Conservation (phyloP, 2,113 vertebrate genomes). For the Mesocricetus auratus region DNA sequence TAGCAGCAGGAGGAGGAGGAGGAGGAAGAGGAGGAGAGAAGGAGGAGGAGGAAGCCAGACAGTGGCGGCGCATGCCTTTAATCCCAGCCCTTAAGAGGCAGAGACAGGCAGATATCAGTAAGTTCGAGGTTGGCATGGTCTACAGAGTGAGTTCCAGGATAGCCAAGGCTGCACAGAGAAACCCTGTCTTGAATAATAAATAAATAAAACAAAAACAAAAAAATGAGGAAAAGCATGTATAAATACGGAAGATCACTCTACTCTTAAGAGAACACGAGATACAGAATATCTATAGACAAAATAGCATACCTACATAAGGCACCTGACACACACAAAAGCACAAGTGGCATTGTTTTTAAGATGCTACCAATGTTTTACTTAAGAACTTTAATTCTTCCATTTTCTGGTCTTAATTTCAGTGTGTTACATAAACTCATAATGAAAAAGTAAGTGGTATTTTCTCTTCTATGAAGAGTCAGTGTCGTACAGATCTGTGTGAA, state of each 20-base stretch:
- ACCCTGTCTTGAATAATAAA: too few species aligned
- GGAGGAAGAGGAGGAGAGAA: too few species aligned
- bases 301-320: not conserved
- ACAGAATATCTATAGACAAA: not conserved
- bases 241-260: not conserved
- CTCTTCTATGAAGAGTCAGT: slow-evolving; percentile 17
- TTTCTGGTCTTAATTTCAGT: not conserved
- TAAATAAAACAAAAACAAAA: not conserved
- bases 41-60: too few species aligned
- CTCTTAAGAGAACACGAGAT: not conserved
- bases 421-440: not conserved
- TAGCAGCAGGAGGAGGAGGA: too few species aligned
- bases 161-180: too few species aligned
- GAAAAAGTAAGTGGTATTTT: slow-evolving; percentile 32
- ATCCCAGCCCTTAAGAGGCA: too few species aligned
- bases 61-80: too few species aligned
- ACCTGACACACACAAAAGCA: not conserved
- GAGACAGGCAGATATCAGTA: too few species aligned
- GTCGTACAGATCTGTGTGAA: not conserved
- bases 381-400: not conserved
- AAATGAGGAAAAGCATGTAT: not conserved
- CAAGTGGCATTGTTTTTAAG: not conserved
- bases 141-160: too few species aligned
- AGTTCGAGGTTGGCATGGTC: too few species aligned
- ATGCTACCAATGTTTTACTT: not conserved